These are phyloP conservation scores for Bryconaethiops microstoma DNA, from an alignment of 2,797 vertebrate species.

Conservation along the genomic window DNA sequence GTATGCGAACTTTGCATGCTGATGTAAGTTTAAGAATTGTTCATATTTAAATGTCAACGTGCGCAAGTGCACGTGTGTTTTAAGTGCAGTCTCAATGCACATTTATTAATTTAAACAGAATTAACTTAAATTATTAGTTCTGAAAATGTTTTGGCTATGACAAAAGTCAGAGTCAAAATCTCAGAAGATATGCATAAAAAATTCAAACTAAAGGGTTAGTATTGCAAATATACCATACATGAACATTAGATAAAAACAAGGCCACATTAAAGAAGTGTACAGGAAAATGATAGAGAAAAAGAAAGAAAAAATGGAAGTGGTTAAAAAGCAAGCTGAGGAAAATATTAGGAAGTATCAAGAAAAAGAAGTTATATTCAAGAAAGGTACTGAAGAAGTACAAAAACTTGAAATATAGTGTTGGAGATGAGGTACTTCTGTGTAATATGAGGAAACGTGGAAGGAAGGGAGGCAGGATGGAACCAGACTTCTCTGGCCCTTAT, in stretches of 20 bases:
- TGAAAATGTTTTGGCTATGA: neutral
- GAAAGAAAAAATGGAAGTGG: too few relatives aligned
- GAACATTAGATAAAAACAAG: neutral
- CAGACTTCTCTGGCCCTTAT: too few relatives aligned
- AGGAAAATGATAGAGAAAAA: neutral
- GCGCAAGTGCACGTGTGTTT: too few relatives aligned
- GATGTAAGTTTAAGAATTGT: too few relatives aligned
- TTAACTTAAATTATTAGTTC: neutral
- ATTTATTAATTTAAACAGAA: neutral
- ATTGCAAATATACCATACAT: neutral
- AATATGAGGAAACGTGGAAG: too few relatives aligned
- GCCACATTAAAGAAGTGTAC: too few relatives aligned
- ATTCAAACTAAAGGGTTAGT: neutral
- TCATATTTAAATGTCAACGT: too few relatives aligned
- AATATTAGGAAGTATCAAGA: neutral
- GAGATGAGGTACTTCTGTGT: slow-evolving; percentile 6
- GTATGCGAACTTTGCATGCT: too few relatives aligned
- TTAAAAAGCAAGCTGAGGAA: neutral
- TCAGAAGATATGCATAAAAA: neutral
- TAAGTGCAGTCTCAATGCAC: too few relatives aligned
- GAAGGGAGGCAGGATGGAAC: too few relatives aligned
- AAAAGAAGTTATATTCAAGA: neutral
- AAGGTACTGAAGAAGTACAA: neutral
- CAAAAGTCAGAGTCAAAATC: neutral
- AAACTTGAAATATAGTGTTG: neutral